These are phyloP conservation scores for Melieria omissa DNA, from an alignment of 2,888 invertebrate genomes.

Conservation along the genomic window DNA sequence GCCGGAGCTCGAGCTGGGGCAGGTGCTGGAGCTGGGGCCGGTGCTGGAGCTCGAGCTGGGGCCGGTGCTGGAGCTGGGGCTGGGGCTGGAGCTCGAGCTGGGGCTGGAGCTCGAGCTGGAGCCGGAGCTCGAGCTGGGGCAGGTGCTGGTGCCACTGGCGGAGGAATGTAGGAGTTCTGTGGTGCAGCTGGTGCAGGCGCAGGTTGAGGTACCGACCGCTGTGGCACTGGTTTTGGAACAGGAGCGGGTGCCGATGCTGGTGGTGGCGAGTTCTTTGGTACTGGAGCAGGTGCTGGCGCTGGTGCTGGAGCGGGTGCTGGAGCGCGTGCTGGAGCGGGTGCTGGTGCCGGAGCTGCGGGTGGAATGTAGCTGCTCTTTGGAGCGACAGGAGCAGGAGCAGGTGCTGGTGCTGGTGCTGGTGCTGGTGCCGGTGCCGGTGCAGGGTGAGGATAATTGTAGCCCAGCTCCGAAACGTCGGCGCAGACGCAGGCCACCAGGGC, in stretches of 20 bases:
- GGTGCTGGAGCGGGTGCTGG: conserved; percentile 28
- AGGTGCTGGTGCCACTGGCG: conserved; percentile 33
- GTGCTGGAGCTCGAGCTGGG: conserved; percentile 43
- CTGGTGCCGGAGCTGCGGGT: not conserved
- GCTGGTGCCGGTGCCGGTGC: not conserved
- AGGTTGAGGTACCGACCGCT: conserved; percentile 7
- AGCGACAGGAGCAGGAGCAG: conserved; percentile 10
- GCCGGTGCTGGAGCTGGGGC: conserved; percentile 40
- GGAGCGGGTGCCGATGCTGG: conserved; percentile 35
- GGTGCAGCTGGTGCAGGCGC: conserved; percentile 24
- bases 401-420: not conserved
- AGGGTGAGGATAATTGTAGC: conserved; percentile 34
- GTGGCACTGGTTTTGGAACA: conserved; percentile 39
- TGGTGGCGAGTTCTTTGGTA: not conserved
- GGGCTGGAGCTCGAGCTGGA: conserved; percentile 37
- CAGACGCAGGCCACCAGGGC: conserved; percentile 29
- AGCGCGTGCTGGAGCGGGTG: not conserved
- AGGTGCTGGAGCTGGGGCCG: conserved; percentile 46
- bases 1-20: conserved; percentile 50
- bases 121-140: conserved; percentile 22
- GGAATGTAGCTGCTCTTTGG: too few relatives aligned
- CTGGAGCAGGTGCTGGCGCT: not conserved
- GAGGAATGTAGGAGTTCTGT: conserved; percentile 41
- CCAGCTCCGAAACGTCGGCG: conserved; percentile 33
- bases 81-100: conserved; percentile 50